Base-by-base conservation (phyloP, 1,140 invertebrate species). In the Diabrotica virgifera region DNA sequence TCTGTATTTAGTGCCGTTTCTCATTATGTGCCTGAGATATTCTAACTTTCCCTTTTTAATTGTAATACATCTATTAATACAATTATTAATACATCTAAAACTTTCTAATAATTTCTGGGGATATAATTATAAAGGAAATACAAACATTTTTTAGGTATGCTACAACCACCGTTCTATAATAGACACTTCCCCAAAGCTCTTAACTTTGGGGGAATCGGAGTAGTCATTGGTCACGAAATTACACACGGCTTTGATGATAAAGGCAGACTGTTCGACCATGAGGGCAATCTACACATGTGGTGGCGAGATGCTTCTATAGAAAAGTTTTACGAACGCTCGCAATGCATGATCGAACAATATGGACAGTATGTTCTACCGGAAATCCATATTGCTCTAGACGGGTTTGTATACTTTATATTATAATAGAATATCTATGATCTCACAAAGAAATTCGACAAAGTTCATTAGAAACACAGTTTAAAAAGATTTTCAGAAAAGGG, bases 81-180 rank as follows among this genome's bases (percentile, higher is more conserved):
- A n/a, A n/a, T n/a, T n/a, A n/a, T 24, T 24, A 24, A 24, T 24
- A 4, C 4, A 24, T 24, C 24, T 24, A 4, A 24, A 24, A 24
- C 24, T 24, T 1, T 24, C 24, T 2, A 2, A 24, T 24, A 24
- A 24, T 24, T 24, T 24, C 24, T 24, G 24, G 1, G 1, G 24
- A 24, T 1, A 4, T 24, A 2, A 24, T 24, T 24, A 24, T 24
- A 24, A 4, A 24, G 4, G 24, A 24, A 24, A n/a, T 46, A 10
- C 8, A 6, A 55, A 14, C 13, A 36, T 36, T 10, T 36, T 36
- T 10, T 51, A 69, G 95, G 93, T 0, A 96, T 96, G 70, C 79
- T 97, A 5, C 94, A 96, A 76, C 93, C 94, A 5, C 90, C 93
- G 0, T 96, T 97, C 79, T 95, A 95, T 78, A 91, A 91, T 71